Percentiles rank a stretch among this genome's conserved stretches.
These are phyloP conservation scores for Mycalesis mineus DNA, from an alignment of 2,888 invertebrate genomes.

Conservation along the genomic window DNA sequence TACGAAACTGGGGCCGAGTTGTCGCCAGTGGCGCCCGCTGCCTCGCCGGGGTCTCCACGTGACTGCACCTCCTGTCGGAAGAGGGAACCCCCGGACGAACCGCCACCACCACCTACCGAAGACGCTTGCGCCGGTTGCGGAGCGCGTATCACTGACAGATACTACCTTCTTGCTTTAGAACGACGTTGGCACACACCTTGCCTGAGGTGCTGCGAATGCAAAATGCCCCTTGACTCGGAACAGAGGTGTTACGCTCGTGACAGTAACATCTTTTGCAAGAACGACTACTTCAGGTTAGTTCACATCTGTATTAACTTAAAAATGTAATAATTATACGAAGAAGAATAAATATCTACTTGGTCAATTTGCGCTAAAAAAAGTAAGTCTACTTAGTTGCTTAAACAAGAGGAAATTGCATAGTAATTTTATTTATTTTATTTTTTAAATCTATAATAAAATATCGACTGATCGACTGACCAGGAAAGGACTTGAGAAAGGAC, in stretches of 20 bases:
- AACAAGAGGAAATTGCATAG: too few species aligned
- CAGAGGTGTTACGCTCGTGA: constrained; percentile 95
- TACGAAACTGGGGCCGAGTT: constrained; percentile 86
- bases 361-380: too few species aligned
- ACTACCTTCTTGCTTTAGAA: constrained; percentile 94
- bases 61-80: constrained; percentile 80
- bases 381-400: too few species aligned
- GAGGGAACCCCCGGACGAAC: constrained; percentile 73
- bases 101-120: constrained; percentile 61
- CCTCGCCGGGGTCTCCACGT: constrained; percentile 79
- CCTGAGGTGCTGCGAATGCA: constrained; percentile 93
- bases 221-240: constrained; percentile 92
- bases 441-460: too few species aligned
- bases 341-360: too few species aligned
- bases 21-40: constrained; percentile 85
- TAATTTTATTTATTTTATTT: too few species aligned
- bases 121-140: constrained; percentile 93
- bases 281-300: constrained; percentile 96
- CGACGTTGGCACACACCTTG: constrained; percentile 96
- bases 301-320: background rate
- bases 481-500: too few species aligned
- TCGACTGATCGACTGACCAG: too few species aligned
- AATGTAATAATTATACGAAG: too few species aligned
- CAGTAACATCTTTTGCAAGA: constrained; percentile 96
- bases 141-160: constrained; percentile 90